These are phyloP conservation scores for Xiphorhynchus erythropygius DNA, from an alignment of 2,797 vertebrate genomes.

Conservation along the genomic window DNA sequence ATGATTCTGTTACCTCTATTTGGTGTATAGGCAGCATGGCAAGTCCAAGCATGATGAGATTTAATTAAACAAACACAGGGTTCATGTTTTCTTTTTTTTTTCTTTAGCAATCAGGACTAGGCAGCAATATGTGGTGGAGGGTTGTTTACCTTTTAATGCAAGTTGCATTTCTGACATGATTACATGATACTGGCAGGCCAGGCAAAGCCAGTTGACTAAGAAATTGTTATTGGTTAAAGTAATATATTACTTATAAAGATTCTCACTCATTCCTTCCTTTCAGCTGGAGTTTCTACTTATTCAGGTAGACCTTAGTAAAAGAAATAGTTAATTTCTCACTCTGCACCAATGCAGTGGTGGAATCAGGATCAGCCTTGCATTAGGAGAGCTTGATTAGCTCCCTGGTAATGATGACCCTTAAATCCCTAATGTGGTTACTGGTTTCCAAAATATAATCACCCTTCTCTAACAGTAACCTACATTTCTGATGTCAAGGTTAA, in stretches of 20 bases:
- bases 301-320: neutral
- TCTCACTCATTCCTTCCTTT: neutral
- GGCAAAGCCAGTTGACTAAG: neutral
- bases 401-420: neutral
- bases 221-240: neutral
- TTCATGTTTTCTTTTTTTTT: neutral
- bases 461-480: neutral
- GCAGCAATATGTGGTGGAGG: neutral
- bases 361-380: neutral
- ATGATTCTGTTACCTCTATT: neutral
- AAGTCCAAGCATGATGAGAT: neutral
- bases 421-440: neutral
- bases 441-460: slow-evolving; percentile 16
- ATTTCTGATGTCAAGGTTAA: slow-evolving; percentile 49
- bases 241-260: neutral
- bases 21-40: neutral
- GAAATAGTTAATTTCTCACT: neutral
- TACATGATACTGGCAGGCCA: neutral
- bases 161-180: neutral
- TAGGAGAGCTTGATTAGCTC: slow-evolving; percentile 10
- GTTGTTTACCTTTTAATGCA: neutral
- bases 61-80: neutral
- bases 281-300: neutral
- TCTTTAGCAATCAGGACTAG: neutral
- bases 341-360: neutral